Percentiles rank a stretch among this genome's conserved stretches.
phyloP scores from a whole-genome alignment of 2,888 invertebrate species.

The Quadroppia sp. region DNA sequence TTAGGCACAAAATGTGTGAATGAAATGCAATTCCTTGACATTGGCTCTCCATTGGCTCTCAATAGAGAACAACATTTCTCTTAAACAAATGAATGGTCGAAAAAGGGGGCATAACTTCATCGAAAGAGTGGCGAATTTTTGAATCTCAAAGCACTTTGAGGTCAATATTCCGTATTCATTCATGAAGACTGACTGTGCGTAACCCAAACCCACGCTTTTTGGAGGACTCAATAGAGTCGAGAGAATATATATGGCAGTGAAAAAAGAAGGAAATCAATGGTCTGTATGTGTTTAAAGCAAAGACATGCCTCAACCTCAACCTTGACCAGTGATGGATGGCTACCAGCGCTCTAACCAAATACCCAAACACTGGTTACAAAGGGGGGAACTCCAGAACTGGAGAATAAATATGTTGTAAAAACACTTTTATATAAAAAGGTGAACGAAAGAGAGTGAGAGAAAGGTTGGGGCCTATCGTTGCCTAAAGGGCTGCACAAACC shows the following conservation, averaged over 20 bases:
- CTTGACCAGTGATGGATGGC: conserved; percentile 37
- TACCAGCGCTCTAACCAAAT: conserved; percentile 32
- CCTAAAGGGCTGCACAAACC: conserved; percentile 1
- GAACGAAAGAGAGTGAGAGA: no score
- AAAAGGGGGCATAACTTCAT: not conserved
- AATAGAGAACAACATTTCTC: not conserved
- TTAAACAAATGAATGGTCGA: conserved; percentile 15
- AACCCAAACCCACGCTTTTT: conserved; percentile 35
- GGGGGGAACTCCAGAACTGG: no score
- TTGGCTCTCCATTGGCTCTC: conserved; percentile 21
- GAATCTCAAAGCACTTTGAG: not conserved
- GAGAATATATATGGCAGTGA: not conserved
- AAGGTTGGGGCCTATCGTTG: not conserved
- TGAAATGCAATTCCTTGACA: not conserved
- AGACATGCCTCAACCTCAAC: conserved; percentile 17
- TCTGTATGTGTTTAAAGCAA: not conserved
- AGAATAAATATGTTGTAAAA: conserved; percentile 30
- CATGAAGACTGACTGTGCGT: conserved; percentile 22
- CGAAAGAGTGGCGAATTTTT: conserved; percentile 3
- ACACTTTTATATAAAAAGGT: conserved; percentile 33
- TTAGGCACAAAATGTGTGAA: not conserved
- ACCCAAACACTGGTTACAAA: not conserved
- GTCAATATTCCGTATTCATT: conserved; percentile 36
- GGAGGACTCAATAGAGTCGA: conserved; percentile 8
- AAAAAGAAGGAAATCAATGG: conserved; percentile 19